Evolutionary conservation across 2,797 vertebrate species (phyloP), one percentile per base, ranked within the genome.

Genomic region (Arvicola amphibius): DNA sequence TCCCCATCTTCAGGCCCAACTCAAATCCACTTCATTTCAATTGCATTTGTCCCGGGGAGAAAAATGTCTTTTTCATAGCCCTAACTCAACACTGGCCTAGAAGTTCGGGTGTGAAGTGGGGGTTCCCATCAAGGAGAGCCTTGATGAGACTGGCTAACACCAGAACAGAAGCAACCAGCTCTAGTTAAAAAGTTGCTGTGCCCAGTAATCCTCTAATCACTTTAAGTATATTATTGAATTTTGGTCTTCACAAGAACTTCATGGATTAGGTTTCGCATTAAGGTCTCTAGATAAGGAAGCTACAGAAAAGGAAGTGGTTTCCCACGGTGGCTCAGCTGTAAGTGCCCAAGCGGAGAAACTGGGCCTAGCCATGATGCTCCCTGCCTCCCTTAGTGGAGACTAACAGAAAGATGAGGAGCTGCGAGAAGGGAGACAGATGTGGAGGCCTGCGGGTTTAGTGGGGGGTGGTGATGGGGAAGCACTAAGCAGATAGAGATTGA

Each of bases 221-320:
- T 86, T 76, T 27, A 73, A 59, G 32, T 23, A 89, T 43, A 63
- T 48, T 46, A 77, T 12, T 77, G 34, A 69, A 91, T 71, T 88
- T 88, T 48, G 10, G 48, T 81, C 81, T 69, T 95, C 88, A 77
- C 13, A 69, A 46, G 86, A 79, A 83, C 16, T 51, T 27, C 67
- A 43, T 3, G 7, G 83, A 92, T 69, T 51, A 91, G 40, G 51
- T n/a, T 23, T 67, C 48, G 9, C 51, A 21, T 43, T 32, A 86
- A 23, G 56, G 37, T 96, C 93, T 91, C 81, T 13, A 69, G 63
- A 88, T 63, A 61, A 92, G 73, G 40, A 78, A 80, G 93, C 32
- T 37, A 56, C 5, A 69, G n/a, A 69, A 74, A 2, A 48, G 59
- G 40, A 53, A 53, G 17, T 43, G 51, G 69, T 16, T 67, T 85